These are phyloP conservation scores for Clepsis dumicolana DNA, from an alignment of 2,888 invertebrate genomes.

Conservation along the genomic window DNA sequence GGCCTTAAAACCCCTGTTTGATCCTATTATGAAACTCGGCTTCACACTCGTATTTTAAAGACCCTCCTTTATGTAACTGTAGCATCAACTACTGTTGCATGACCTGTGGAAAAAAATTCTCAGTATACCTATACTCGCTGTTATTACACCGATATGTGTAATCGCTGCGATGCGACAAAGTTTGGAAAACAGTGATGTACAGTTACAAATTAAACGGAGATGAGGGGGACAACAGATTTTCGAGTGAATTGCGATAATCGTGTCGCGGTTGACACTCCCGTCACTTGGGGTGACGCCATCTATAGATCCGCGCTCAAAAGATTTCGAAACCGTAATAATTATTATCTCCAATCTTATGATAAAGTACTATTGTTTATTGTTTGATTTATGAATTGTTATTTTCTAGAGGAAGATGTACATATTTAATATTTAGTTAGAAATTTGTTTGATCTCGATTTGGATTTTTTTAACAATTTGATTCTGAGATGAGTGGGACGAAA, in stretches of 20 bases:
- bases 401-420: neutral
- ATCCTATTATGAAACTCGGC: no score
- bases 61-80: no score
- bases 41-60: no score
- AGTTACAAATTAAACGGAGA: conserved; percentile 50
- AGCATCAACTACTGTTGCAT: no score
- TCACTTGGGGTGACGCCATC: conserved; percentile 58
- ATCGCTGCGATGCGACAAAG: neutral
- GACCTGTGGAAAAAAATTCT: no score
- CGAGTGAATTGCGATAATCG: conserved; percentile 57
- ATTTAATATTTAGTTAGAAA: neutral
- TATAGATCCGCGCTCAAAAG: conserved; percentile 44
- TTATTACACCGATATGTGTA: neutral
- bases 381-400: neutral
- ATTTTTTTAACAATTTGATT: no score
- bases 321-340: conserved; percentile 30
- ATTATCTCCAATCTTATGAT: conserved; percentile 24
- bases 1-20: no score
- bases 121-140: no score
- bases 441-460: no score
- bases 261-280: conserved; percentile 56
- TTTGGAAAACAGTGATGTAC: neutral
- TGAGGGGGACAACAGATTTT: conserved; percentile 54
- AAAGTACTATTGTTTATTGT: conserved; percentile 8
- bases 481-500: no score